phyloP scores from a whole-genome alignment of 2,113 vertebrate genomes.

The Numenius arquata region DNA sequence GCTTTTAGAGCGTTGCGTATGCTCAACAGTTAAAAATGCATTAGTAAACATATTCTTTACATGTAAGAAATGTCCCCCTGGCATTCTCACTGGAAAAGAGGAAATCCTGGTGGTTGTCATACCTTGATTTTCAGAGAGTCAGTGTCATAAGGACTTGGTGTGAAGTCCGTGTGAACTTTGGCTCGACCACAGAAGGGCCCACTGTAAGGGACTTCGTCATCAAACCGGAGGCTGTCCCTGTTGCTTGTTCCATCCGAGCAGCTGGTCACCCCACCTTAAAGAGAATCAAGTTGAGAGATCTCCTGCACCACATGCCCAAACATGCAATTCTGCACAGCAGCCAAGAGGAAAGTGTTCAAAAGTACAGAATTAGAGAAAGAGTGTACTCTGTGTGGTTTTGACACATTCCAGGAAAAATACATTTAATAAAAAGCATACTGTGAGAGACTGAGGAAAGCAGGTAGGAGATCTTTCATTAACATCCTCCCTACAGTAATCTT shows the following conservation, averaged over 20 bases:
- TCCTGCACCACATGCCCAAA: neutral
- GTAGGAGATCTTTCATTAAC: slow-evolving; percentile 2
- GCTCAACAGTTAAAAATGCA: neutral
- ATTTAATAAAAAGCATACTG: neutral
- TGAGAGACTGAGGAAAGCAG: neutral
- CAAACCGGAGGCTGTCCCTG: slow-evolving; percentile 85
- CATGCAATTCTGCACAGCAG: neutral
- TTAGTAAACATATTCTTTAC: neutral
- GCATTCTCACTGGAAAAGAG: neutral
- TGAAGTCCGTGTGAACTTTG: slow-evolving; percentile 89
- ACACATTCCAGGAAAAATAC: neutral
- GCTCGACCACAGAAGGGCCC: slow-evolving; percentile 87
- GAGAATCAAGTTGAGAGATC: neutral
- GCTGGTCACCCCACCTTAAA: slow-evolving; percentile 88
- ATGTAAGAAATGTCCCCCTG: rapidly evolving
- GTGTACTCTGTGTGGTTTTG: neutral
- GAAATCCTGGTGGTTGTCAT: neutral
- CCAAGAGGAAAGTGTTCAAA: neutral
- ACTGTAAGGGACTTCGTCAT: slow-evolving; percentile 76
- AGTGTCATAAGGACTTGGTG: slow-evolving; percentile 91
- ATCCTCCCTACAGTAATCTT: slow-evolving; percentile 18
- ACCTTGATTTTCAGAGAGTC: slow-evolving; percentile 95
- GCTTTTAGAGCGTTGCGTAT: rapidly evolving
- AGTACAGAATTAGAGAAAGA: neutral
- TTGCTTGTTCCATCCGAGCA: slow-evolving; percentile 87